These are phyloP conservation scores for Ormyrus thymus DNA, from an alignment of 2,888 invertebrate genomes.

Conservation along the genomic window DNA sequence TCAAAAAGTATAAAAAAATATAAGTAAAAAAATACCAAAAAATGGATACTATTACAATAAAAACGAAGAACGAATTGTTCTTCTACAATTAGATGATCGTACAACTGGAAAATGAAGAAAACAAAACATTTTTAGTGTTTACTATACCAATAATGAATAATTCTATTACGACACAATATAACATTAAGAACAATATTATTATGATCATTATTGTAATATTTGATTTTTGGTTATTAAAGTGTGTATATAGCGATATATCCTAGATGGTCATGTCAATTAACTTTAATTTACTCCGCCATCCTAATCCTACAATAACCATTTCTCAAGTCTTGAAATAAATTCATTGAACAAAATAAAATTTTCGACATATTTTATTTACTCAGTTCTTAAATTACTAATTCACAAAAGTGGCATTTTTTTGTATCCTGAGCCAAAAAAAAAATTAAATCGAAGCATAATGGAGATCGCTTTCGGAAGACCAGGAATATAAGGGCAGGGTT, in stretches of 20 bases:
- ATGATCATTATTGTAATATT: constrained; percentile 69
- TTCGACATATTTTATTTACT: too few species aligned
- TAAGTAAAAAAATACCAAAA: constrained; percentile 39
- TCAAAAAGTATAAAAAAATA: constrained; percentile 17
- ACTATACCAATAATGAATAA: constrained; percentile 73
- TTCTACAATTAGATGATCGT: constrained; percentile 45
- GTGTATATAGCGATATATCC: constrained; percentile 73
- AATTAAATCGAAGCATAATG: too few species aligned
- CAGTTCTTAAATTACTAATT: too few species aligned
- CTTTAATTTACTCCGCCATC: too few species aligned
- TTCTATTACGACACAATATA: constrained; percentile 68
- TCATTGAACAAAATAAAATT: too few species aligned
- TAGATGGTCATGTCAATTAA: constrained; percentile 41
- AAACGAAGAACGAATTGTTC: constrained; percentile 56
- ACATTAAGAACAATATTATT: constrained; percentile 60
- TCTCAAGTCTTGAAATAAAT: too few species aligned
- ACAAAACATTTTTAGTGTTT: constrained; percentile 73
- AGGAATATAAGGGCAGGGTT: too few species aligned
- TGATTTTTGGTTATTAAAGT: constrained; percentile 75
- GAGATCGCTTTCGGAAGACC: too few species aligned
- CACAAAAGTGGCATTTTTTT: too few species aligned
- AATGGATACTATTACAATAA: constrained; percentile 46
- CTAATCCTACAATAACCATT: too few species aligned
- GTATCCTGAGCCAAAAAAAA: too few species aligned
- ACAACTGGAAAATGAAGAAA: constrained; percentile 57